A percentile compares a stretch with the other conserved stretches of the same genome.
These are phyloP conservation scores for Otocyon megalotis DNA, from an alignment of 2,113 vertebrate genomes.

Conservation along the genomic window DNA sequence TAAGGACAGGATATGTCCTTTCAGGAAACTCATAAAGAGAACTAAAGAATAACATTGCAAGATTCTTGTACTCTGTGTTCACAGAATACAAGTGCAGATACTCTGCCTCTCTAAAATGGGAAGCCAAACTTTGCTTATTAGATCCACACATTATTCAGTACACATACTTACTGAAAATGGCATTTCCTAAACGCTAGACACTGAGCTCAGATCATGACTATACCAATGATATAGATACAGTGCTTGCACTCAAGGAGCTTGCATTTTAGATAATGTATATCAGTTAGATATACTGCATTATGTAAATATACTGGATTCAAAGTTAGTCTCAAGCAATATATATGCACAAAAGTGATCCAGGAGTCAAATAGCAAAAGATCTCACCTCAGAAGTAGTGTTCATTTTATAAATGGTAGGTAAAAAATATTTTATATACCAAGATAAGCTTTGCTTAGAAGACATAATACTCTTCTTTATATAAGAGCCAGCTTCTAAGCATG, in stretches of 20 bases:
- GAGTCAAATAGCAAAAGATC: background rate
- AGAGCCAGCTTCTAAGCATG: background rate
- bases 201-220: background rate
- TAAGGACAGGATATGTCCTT: background rate
- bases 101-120: background rate
- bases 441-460: background rate
- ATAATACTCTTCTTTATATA: background rate
- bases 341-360: background rate
- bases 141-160: background rate
- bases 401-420: background rate
- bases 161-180: background rate
- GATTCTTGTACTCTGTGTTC: background rate
- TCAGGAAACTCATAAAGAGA: background rate
- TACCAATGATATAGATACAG: fast-evolving
- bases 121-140: background rate
- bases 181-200: background rate
- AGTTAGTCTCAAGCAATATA: background rate
- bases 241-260: background rate
- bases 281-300: background rate
- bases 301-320: background rate
- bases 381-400: background rate
- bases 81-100: background rate
- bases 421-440: background rate
- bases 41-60: background rate
- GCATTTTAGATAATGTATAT: background rate